Percentiles rank a stretch among this genome's conserved stretches.
These are phyloP conservation scores for Toxotes lorentzi DNA, from an alignment of 2,797 vertebrate genomes.

Conservation along the genomic window DNA sequence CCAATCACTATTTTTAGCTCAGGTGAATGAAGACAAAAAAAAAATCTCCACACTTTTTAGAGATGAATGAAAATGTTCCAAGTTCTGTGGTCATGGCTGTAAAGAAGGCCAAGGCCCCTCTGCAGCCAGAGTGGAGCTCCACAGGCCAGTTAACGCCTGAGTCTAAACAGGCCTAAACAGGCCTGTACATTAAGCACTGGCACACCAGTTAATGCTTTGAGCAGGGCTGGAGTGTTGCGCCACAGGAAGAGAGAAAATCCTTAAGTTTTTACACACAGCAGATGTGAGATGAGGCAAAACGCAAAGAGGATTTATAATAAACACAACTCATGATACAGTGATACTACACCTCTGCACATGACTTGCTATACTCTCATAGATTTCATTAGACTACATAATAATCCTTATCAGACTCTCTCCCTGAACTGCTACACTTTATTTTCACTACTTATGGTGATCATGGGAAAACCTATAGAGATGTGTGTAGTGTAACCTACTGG, in stretches of 20 bases:
- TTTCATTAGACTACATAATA: not conserved
- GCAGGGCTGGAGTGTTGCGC: slow-evolving; percentile 9
- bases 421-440: not conserved
- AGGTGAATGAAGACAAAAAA: not conserved
- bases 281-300: slow-evolving; percentile 28
- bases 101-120: not conserved
- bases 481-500: not conserved
- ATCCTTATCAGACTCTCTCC: not conserved
- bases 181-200: slow-evolving; percentile 36
- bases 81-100: not conserved
- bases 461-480: not conserved
- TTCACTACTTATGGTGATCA: not conserved
- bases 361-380: not conserved
- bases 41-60: not conserved
- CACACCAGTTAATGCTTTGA: slow-evolving; percentile 27
- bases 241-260: not conserved
- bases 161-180: slow-evolving; percentile 25
- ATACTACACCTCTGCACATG: not conserved
- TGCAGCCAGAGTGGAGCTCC: slow-evolving; percentile 1
- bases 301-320: not conserved
- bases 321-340: not conserved
- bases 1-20: not conserved
- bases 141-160: slow-evolving; percentile 11
- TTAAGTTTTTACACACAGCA: slow-evolving; percentile 24
- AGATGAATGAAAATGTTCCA: not conserved